These are phyloP conservation scores for Apeira syringaria DNA, from an alignment of 2,888 invertebrate species.

Conservation along the genomic window DNA sequence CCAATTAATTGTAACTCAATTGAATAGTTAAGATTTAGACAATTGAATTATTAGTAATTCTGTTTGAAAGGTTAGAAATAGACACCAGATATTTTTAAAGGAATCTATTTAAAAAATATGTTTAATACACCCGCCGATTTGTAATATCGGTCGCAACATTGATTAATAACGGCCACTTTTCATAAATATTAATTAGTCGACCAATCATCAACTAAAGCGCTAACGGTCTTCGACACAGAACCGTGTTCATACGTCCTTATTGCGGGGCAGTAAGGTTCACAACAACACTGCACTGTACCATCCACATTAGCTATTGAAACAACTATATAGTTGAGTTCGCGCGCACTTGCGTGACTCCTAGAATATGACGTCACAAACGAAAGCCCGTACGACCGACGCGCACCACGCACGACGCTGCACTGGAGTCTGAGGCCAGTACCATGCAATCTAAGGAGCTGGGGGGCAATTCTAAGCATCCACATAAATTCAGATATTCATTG, in stretches of 20 bases:
- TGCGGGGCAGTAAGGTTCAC: conserved; percentile 13
- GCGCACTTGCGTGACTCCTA: conserved; percentile 12
- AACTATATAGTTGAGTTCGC: conserved; percentile 9
- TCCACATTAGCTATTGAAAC: background rate
- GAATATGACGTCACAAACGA: conserved; percentile 32
- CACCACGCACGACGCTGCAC: conserved; percentile 44
- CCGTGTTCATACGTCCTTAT: conserved; percentile 6
- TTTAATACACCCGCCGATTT: no score
- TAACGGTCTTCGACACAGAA: conserved; percentile 20
- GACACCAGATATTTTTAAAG: no score
- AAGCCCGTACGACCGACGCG: conserved; percentile 37
- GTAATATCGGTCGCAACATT: no score
- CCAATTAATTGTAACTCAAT: no score
- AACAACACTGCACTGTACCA: conserved; percentile 4
- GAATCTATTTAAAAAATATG: no score
- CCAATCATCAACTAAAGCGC: conserved; percentile 31
- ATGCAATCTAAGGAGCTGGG: no score
- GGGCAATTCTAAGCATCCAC: no score
- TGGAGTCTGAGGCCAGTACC: no score
- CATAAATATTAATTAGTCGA: conserved; percentile 35
- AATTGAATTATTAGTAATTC: no score
- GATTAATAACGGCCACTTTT: conserved; percentile 45
- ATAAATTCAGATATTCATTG: no score
- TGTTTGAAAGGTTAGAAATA: no score
- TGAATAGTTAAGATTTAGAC: no score